Percentiles rank a stretch among this genome's conserved stretches.
These are phyloP conservation scores for Dreissena polymorpha DNA, from an alignment of 1,140 invertebrate species.

Conservation along the genomic window DNA sequence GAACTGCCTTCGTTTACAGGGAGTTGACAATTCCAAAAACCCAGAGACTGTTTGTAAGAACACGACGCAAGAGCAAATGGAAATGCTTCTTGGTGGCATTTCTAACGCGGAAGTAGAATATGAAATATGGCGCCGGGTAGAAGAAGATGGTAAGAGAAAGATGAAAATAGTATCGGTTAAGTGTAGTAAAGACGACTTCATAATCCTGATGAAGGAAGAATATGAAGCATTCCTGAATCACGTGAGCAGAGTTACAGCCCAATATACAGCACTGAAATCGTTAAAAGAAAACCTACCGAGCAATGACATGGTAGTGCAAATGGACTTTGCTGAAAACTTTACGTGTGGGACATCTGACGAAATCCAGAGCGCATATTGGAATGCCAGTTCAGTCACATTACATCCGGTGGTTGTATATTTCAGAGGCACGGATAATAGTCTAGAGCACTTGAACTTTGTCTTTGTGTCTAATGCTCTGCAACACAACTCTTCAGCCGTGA, in stretches of 20 bases:
- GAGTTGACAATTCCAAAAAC: too few species aligned
- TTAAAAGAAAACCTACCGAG: constrained; percentile 43
- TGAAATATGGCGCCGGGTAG: too few species aligned
- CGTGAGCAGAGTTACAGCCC: constrained; percentile 14
- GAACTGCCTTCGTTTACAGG: too few species aligned
- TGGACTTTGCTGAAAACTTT: constrained; percentile 59
- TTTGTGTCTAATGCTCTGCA: too few species aligned
- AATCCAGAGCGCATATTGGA: constrained; percentile 52
- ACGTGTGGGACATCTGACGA: constrained; percentile 43
- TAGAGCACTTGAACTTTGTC: too few species aligned
- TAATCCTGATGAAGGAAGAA: not conserved
- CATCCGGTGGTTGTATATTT: constrained; percentile 51
- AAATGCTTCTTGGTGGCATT: not conserved
- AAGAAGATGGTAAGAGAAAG: constrained; percentile 4
- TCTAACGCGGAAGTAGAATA: too few species aligned
- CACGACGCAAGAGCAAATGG: not conserved
- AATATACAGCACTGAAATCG: constrained; percentile 28
- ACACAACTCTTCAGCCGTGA: too few species aligned
- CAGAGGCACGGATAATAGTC: constrained; percentile 1
- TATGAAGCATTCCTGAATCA: constrained; percentile 10
- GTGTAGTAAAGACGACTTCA: not conserved
- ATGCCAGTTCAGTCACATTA: constrained; percentile 36
- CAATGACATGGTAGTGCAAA: constrained; percentile 44
- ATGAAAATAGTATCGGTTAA: constrained; percentile 9
- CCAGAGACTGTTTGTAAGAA: not conserved